Evolutionary conservation across 1,140 invertebrate genomes (phyloP).

Genomic region (Brachionus sp.): DNA sequence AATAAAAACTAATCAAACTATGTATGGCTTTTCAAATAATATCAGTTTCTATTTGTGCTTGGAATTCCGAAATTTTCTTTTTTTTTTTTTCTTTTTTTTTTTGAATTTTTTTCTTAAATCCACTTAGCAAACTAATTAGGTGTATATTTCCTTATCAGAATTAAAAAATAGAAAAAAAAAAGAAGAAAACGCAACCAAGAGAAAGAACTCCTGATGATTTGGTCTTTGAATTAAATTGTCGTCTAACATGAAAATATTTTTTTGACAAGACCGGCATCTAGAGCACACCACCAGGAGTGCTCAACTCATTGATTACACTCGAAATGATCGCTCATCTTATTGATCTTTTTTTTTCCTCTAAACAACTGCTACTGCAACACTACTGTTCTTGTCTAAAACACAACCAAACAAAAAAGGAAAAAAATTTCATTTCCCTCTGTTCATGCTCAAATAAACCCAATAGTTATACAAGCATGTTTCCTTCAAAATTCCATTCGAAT

Average conservation of each 20-base stretch:
- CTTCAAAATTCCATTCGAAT: neutral
- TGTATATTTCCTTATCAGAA: conserved; percentile 36
- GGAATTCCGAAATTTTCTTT: neutral
- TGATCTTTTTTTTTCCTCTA: neutral
- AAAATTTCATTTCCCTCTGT: conserved; percentile 18
- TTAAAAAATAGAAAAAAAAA: neutral
- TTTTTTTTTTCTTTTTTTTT: neutral
- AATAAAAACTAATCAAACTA: conserved; percentile 31
- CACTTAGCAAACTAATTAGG: conserved; percentile 43
- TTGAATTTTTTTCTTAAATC: neutral
- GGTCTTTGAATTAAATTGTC: neutral
- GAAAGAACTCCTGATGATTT: conserved; percentile 20
- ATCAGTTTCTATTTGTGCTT: conserved; percentile 19
- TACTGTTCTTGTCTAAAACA: neutral
- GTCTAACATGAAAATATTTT: conserved; percentile 31
- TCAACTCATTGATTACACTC: conserved; percentile 11
- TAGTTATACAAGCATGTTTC: conserved; percentile 15
- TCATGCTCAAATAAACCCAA: neutral
- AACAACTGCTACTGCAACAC: neutral
- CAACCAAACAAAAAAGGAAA: neutral
- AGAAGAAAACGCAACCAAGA: neutral
- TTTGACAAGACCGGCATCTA: conserved; percentile 2
- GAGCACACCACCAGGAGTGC: conserved; percentile 12
- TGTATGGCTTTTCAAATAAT: conserved; percentile 22
- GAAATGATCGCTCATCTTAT: neutral